Percentiles rank a stretch among this genome's conserved stretches.
Evolutionary conservation across 2,797 vertebrate genomes (phyloP).

Genomic region (Poecilia velifera): DNA sequence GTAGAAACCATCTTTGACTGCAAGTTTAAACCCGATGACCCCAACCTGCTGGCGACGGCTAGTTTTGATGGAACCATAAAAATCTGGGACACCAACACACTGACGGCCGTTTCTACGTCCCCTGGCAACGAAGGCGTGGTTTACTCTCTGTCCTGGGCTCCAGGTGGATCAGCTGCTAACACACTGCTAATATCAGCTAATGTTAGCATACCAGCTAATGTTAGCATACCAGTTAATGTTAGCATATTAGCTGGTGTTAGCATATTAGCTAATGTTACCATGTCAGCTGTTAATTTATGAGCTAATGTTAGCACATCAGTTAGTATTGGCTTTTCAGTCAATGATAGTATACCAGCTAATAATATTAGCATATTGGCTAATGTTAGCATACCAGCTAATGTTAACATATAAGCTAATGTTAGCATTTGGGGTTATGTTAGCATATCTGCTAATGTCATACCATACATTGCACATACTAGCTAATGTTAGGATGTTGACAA

Average conservation of each 20-base stretch:
- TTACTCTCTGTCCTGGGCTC: constrained; percentile 98
- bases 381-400: neutral
- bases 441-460: neutral
- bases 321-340: neutral
- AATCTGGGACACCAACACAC: constrained; percentile 97
- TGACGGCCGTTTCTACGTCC: constrained; percentile 94
- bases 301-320: neutral
- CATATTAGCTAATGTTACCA: neutral
- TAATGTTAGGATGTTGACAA: neutral
- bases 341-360: neutral
- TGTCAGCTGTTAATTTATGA: neutral
- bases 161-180: constrained; percentile 80
- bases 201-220: neutral
- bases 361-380: neutral
- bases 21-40: constrained; percentile 97
- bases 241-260: neutral
- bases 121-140: constrained; percentile 98
- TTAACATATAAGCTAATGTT: neutral
- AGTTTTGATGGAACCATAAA: constrained; percentile 99
- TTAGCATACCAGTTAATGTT: neutral
- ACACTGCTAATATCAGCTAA: neutral
- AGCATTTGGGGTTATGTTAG: neutral
- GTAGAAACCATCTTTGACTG: constrained; percentile 99
- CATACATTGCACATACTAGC: neutral
- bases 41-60: constrained; percentile 94